These are phyloP conservation scores for Cassiopea andromeda DNA, from an alignment of 30 jellyfish, hydroid and myxozoan genomes.

Conservation along the genomic window DNA sequence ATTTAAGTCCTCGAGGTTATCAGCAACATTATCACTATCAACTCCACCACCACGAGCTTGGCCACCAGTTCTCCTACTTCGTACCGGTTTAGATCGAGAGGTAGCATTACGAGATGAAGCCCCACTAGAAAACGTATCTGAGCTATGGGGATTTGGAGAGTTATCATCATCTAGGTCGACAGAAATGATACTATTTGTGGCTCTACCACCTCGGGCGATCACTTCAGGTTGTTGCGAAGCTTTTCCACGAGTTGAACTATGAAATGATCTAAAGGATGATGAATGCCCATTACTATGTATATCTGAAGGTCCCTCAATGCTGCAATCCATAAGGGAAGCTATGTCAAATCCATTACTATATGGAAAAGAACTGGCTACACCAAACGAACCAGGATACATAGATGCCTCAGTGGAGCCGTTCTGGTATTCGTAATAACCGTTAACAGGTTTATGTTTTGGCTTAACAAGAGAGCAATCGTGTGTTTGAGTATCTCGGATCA, in stretches of 20 bases:
- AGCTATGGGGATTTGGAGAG: no score
- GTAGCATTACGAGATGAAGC: background rate
- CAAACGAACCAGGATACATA: background rate
- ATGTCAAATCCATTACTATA: background rate
- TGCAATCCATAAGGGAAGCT: no score
- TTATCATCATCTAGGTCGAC: no score
- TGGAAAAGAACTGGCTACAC: background rate
- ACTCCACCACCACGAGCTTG: background rate
- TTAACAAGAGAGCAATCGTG: slow-evolving; percentile 33
- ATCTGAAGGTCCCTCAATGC: no score
- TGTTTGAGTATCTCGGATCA: slow-evolving; percentile 20
- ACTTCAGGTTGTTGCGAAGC: no score
- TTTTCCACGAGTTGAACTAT: no score
- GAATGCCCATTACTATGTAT: no score
- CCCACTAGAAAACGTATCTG: background rate
- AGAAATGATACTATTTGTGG: no score
- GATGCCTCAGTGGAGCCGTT: background rate
- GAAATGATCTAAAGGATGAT: no score
- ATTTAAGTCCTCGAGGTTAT: background rate
- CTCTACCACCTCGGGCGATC: no score
- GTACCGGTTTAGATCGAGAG: background rate
- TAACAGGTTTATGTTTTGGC: slow-evolving; percentile 6
- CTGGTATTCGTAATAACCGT: slow-evolving; percentile 4
- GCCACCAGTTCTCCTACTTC: background rate
- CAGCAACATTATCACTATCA: background rate